Evolutionary conservation across 2,888 invertebrate genomes (phyloP), one percentile per base, ranked within the genome.

Genomic region (Chloroclysta siterata): DNA sequence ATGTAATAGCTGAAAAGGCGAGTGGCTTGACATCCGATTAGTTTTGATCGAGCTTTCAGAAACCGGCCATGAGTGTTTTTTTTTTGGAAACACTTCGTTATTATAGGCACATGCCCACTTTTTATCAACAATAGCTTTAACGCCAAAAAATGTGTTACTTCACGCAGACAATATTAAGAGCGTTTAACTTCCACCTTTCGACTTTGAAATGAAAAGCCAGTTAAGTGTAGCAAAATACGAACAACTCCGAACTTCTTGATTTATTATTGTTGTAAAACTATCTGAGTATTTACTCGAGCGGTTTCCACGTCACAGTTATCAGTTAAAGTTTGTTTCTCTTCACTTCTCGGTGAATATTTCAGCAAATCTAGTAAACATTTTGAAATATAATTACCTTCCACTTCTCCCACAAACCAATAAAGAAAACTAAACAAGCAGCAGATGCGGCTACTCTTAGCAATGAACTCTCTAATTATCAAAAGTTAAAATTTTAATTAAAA

Each of bases 401-500:
- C 15, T 29, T 44, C 10, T 8, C 5, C 5, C 29, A 44, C 14
- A 46, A 17, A 33, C 5, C 46, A 36, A 47, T 47, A 63, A 71
- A 69, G 67, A 72, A 51, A 71, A 74, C 72, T 68, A 75, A 76
- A 74, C 70, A 56, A 36, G 72, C 66, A 71, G 73, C 80, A 81
- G 73, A 81, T 81, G 79, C 79, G 53, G 57, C 60, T 53, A 28
- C 76, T 73, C 73, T 76, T 75, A 76, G 77, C 75, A 79, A 76
- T 81, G 79, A 81, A 80, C 75, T 82, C 75, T 82, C 79, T 76
- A 81, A 83, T 85, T 84, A 85, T 85, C 80, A 86, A 83, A 84
- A 85, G 85, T 85, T 87, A 79, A 83, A 84, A 82, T 85, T 88
- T 88, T 89, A 87, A 89, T 88, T 89, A 87, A 87, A 89, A 85